These are phyloP conservation scores for Brachyhypopomus occidentalis DNA, from an alignment of 2,113 vertebrate genomes.

Conservation along the genomic window DNA sequence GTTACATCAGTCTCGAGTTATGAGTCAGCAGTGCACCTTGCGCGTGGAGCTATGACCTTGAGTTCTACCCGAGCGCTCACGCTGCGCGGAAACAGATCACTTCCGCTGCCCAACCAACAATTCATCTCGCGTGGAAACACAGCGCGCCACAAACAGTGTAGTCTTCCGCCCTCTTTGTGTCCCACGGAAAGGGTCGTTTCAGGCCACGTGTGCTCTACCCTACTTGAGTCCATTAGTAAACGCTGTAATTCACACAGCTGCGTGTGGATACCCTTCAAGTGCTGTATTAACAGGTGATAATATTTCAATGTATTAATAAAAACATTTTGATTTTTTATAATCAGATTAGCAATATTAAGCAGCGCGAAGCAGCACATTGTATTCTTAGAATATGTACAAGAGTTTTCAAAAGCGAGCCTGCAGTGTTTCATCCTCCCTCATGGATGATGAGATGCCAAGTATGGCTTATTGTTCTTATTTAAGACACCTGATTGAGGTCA, in stretches of 20 bases:
- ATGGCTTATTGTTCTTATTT: too few relatives aligned
- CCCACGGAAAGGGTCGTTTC: conserved; percentile 10
- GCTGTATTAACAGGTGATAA: not conserved
- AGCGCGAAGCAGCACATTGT: too few relatives aligned
- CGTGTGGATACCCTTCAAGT: too few relatives aligned
- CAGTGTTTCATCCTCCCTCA: not conserved
- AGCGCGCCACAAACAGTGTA: not conserved
- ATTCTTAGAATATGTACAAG: not conserved
- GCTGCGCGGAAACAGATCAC: conserved; percentile 35
- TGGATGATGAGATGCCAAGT: not conserved
- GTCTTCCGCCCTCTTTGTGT: not conserved
- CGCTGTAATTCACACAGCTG: not conserved
- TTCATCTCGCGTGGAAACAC: not conserved
- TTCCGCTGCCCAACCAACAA: conserved; percentile 25
- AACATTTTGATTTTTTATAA: too few relatives aligned
- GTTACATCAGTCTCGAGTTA: conserved; percentile 72
- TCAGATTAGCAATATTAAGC: too few relatives aligned
- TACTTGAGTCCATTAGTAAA: not conserved
- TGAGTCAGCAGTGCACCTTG: conserved; percentile 79
- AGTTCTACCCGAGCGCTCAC: conserved; percentile 13
- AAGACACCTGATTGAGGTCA: not conserved
- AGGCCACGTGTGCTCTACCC: conserved; percentile 1
- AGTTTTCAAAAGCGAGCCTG: not conserved
- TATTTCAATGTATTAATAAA: too few relatives aligned
- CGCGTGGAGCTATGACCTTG: conserved; percentile 65